phyloP scores from a whole-genome alignment of 1,140 invertebrate genomes.

The Trachelipus rathkii region DNA sequence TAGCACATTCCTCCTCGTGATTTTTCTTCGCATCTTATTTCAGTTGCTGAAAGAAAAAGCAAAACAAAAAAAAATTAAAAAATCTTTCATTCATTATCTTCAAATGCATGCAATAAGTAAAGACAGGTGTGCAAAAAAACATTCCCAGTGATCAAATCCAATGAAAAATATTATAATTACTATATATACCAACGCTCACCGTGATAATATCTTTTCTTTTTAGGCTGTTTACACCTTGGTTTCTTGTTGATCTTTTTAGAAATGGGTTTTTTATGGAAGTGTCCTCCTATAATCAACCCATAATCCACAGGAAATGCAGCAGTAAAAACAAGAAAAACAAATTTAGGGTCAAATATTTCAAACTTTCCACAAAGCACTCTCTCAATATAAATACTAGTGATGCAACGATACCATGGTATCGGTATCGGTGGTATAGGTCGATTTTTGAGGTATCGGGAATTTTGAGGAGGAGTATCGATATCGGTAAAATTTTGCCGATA shows the following conservation, averaged over 20 bases:
- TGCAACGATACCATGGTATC: too few relatives aligned
- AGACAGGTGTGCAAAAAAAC: neutral
- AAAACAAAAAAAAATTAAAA: neutral
- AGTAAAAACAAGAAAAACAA: neutral
- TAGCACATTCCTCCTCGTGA: slow-evolving; percentile 77
- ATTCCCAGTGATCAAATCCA: slow-evolving; percentile 1
- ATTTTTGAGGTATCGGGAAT: too few relatives aligned
- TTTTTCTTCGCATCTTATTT: slow-evolving; percentile 82
- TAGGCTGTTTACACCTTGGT: slow-evolving; percentile 70
- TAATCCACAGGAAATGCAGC: neutral
- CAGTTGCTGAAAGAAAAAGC: slow-evolving; percentile 61
- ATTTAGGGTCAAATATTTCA: neutral
- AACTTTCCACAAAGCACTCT: neutral
- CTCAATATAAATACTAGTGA: too few relatives aligned
- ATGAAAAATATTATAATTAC: slow-evolving; percentile 1
- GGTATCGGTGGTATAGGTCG: too few relatives aligned
- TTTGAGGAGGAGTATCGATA: too few relatives aligned
- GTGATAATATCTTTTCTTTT: slow-evolving; percentile 67
- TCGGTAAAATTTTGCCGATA: too few relatives aligned
- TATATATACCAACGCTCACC: slow-evolving; percentile 7
- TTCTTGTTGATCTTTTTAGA: slow-evolving; percentile 65
- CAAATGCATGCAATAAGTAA: neutral
- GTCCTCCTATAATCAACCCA: slow-evolving; percentile 50
- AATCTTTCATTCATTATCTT: neutral
- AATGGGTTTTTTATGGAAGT: slow-evolving; percentile 64